These are phyloP conservation scores for Epizoanthus rinbou DNA, from an alignment of 92 coral and sea anemone genomes.

Conservation along the genomic window DNA sequence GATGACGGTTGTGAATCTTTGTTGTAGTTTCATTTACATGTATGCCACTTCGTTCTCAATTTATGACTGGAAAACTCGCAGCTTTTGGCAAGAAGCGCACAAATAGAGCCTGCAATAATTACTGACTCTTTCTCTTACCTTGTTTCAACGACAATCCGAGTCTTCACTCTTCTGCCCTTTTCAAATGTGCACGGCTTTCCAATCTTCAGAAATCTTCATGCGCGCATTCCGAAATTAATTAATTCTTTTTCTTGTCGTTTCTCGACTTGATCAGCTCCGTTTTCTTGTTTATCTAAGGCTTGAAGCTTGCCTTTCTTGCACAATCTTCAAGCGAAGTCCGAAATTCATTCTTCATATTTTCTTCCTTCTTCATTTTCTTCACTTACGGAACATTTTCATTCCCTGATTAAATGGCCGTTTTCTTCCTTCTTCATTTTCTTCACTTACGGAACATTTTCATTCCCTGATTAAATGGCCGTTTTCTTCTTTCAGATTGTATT, in stretches of 20 bases:
- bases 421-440: slow-evolving; percentile 44
- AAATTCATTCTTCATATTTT: slow-evolving; percentile 39
- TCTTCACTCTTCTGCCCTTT: slow-evolving; percentile 30
- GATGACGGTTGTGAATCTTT: no score
- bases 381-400: slow-evolving; percentile 11
- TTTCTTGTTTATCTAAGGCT: slow-evolving; percentile 21
- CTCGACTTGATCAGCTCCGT: not conserved
- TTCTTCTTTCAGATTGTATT: slow-evolving; percentile 35
- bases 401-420: slow-evolving; percentile 25
- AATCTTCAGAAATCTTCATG: slow-evolving; percentile 23
- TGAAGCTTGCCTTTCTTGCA: slow-evolving; percentile 48
- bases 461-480: slow-evolving; percentile 26
- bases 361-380: slow-evolving; percentile 43
- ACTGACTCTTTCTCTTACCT: slow-evolving; percentile 35
- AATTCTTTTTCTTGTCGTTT: slow-evolving; percentile 17
- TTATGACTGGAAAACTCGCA: no score
- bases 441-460: slow-evolving; percentile 12
- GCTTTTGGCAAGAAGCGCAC: no score
- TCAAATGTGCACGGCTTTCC: not conserved
- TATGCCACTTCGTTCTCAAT: no score
- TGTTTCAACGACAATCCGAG: not conserved
- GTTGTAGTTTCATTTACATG: no score
- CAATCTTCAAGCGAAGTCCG: slow-evolving; percentile 49
- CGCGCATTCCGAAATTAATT: slow-evolving; percentile 38
- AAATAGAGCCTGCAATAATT: no score